These are phyloP conservation scores for Cydia amplana DNA, from an alignment of 1,140 invertebrate species.

Conservation along the genomic window DNA sequence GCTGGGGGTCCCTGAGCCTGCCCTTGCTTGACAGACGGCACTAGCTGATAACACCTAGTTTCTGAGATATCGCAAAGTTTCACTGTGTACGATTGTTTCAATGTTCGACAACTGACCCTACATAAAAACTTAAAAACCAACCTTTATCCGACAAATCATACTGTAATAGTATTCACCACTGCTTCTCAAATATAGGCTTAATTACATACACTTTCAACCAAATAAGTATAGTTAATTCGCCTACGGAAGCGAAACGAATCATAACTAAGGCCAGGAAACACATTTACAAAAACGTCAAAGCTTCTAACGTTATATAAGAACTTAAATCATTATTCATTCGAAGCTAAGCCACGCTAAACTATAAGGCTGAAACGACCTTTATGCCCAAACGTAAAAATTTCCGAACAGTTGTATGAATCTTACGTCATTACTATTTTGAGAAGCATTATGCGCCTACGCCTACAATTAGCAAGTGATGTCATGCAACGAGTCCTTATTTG, in stretches of 20 bases:
- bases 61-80: too few species aligned
- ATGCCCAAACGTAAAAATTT: neutral
- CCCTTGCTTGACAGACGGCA: too few species aligned
- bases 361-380: neutral
- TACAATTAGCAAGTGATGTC: conserved; percentile 15
- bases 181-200: too few species aligned
- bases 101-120: too few species aligned
- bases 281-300: neutral
- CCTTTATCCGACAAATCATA: too few species aligned
- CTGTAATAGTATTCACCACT: too few species aligned
- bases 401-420: neutral
- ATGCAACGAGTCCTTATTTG: neutral
- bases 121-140: too few species aligned
- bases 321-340: neutral
- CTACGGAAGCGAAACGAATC: conserved; percentile 6
- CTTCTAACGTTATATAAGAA: neutral
- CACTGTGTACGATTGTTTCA: too few species aligned
- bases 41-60: too few species aligned
- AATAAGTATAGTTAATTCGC: neutral
- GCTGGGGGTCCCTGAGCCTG: too few species aligned
- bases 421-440: neutral
- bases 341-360: too few species aligned
- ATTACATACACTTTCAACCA: neutral
- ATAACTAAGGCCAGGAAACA: neutral
- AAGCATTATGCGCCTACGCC: neutral